Conservation (phyloP, 2,113 vertebrate species). For the Bettongia penicillata region DNA sequence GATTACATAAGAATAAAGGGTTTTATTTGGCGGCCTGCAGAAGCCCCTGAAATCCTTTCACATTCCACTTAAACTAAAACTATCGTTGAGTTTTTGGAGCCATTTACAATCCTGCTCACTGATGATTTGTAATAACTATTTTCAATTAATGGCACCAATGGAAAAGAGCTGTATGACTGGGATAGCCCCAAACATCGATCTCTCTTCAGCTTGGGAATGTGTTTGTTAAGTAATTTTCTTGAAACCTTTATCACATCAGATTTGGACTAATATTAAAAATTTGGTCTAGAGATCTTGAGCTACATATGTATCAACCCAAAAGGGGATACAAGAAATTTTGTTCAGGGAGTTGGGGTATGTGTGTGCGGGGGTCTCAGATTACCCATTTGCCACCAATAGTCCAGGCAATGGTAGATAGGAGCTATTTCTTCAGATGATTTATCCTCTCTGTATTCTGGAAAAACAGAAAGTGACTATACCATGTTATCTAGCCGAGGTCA, state of each 20-base stretch:
- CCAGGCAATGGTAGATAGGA: background rate
- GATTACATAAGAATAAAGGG: background rate
- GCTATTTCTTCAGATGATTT: background rate
- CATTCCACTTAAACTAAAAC: background rate
- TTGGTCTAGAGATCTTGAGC: slow-evolving; percentile 58
- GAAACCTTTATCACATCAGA: slow-evolving; percentile 58
- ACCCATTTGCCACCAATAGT: background rate
- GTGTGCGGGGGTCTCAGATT: background rate
- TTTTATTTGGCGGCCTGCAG: background rate
- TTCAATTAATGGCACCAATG: background rate
- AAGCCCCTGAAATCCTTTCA: background rate
- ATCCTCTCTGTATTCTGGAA: background rate
- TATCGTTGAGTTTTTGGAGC: background rate
- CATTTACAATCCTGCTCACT: background rate
- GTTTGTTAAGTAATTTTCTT: slow-evolving; percentile 47
- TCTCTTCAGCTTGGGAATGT: slow-evolving; percentile 33
- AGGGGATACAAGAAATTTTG: slow-evolving; percentile 1
- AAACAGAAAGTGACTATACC: background rate
- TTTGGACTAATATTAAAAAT: slow-evolving; percentile 52
- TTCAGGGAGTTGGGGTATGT: background rate
- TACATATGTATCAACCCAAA: background rate
- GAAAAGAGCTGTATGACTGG: background rate
- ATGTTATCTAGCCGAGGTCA: background rate
- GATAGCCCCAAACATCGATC: slow-evolving; percentile 14
- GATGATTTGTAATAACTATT: background rate